A percentile compares a stretch with the other conserved stretches of the same genome.
These are phyloP conservation scores for Tragelaphus buxtoni DNA, from an alignment of 2,113 vertebrate species.

Conservation along the genomic window DNA sequence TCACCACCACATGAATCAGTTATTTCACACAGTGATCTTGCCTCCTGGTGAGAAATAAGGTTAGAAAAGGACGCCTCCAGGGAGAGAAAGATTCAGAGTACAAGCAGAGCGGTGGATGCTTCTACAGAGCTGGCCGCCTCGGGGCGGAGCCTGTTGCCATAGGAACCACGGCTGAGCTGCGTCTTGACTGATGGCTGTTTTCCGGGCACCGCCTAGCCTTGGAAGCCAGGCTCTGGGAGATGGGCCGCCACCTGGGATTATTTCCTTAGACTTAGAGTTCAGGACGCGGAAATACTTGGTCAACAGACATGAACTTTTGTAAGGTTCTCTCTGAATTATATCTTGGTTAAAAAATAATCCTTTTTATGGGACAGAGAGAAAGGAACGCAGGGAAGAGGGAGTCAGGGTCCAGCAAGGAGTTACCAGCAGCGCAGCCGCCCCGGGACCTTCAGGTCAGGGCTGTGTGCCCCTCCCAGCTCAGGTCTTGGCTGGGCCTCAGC, in stretches of 20 bases:
- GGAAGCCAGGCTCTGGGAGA: accelerated
- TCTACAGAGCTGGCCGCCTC: accelerated
- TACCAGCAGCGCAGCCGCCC: not conserved
- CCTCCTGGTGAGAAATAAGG: not conserved
- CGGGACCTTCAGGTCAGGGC: not conserved
- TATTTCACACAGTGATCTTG: not conserved
- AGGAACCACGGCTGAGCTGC: not conserved
- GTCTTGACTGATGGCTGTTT: accelerated
- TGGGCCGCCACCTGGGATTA: accelerated
- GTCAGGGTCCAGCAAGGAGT: not conserved
- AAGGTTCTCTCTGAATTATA: not conserved
- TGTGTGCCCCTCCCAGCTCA: not conserved
- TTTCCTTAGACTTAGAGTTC: not conserved
- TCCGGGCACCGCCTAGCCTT: accelerated
- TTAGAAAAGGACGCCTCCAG: not conserved
- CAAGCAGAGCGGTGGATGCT: accelerated
- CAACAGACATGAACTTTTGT: not conserved
- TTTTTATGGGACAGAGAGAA: not conserved
- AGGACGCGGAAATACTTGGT: not conserved
- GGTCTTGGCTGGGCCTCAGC: not conserved
- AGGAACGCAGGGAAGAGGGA: not conserved
- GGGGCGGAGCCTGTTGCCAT: conserved; percentile 39
- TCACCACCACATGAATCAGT: not conserved
- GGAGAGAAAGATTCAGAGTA: not conserved
- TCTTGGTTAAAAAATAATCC: not conserved